phyloP scores from a whole-genome alignment of 2,888 invertebrate species.

The Dynastes maya region DNA sequence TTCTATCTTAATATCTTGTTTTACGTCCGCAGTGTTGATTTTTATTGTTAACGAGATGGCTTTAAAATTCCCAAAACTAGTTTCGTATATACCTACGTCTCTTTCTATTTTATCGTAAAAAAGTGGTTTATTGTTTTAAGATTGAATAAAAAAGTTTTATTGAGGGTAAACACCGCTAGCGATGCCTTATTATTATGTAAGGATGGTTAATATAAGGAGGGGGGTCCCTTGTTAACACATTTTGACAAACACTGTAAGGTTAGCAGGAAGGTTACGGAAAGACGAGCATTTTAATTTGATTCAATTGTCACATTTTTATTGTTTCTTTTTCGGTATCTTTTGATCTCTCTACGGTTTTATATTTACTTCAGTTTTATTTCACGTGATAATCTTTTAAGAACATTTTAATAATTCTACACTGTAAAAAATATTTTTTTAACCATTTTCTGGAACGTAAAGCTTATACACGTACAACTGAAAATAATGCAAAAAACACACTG shows the following conservation, averaged over 20 bases:
- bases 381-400: too few species aligned
- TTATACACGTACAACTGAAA: too few species aligned
- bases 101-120: constrained; percentile 14
- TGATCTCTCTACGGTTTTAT: too few species aligned
- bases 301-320: constrained; percentile 17
- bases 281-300: not conserved
- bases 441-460: too few species aligned
- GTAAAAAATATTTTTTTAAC: too few species aligned
- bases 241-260: constrained; percentile 25
- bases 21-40: constrained; percentile 52
- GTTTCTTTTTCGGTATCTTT: not conserved
- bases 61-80: constrained; percentile 52
- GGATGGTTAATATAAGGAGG: not conserved
- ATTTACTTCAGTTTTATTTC: too few species aligned
- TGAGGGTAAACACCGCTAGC: constrained; percentile 33
- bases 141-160: constrained; percentile 36
- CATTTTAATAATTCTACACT: too few species aligned
- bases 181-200: constrained; percentile 28
- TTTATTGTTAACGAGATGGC: constrained; percentile 53
- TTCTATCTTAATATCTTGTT: constrained; percentile 36
- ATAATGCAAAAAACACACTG: too few species aligned
- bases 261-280: not conserved
- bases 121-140: constrained; percentile 22
- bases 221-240: constrained; percentile 25
- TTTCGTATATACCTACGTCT: constrained; percentile 34